Conservation (phyloP, 30 jellyfish, hydroid and myxozoan species). For the Turritopsis dohrnii region DNA sequence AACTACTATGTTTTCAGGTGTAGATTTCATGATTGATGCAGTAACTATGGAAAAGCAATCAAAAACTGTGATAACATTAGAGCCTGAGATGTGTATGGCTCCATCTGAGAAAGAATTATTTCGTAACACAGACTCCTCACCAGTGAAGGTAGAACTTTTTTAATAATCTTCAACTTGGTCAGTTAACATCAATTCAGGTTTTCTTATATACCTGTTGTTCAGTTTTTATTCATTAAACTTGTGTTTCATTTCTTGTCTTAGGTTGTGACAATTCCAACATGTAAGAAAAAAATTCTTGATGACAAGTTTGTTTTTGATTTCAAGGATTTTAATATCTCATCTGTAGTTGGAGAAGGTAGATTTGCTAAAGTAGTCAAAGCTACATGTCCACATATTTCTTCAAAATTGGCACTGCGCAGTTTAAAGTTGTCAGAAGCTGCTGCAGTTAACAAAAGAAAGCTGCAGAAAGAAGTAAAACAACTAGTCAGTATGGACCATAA, state of each 20-base stretch:
- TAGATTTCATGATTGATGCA: background rate
- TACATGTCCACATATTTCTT: background rate
- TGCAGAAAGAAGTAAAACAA: constrained; percentile 7
- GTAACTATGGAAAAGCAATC: background rate
- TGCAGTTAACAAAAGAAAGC: constrained; percentile 4
- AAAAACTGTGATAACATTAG: background rate
- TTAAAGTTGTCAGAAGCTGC: constrained; percentile 3
- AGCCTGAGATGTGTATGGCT: background rate
- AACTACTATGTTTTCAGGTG: background rate
- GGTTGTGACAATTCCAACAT: background rate
- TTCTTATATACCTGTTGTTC: background rate
- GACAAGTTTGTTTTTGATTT: background rate
- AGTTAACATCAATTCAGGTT: background rate
- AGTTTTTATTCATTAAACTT: background rate
- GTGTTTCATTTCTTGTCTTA: background rate
- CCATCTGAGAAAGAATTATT: background rate
- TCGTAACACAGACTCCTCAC: background rate
- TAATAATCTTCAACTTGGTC: background rate
- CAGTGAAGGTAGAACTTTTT: background rate
- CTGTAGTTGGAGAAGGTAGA: constrained; percentile 7
- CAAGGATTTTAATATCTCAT: background rate
- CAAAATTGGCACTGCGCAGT: background rate
- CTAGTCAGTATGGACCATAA: background rate
- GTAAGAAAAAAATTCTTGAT: constrained; percentile 3
- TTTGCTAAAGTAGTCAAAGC: constrained; percentile 9